Evolutionary conservation across 2,797 vertebrate genomes (phyloP).

Genomic region (Adelosebastes latens): DNA sequence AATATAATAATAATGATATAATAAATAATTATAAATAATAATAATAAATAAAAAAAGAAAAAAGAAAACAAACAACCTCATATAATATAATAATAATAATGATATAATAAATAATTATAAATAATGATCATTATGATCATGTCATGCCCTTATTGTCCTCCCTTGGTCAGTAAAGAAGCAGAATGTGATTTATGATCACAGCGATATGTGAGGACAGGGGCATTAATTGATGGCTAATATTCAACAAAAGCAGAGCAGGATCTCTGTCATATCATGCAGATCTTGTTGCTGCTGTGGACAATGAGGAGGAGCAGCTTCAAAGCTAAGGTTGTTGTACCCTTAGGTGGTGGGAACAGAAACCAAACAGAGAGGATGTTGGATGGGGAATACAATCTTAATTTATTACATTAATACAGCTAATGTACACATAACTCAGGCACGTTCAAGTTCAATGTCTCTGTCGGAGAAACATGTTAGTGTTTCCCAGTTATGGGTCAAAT

Average conservation of each 20-base stretch:
- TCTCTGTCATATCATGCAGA: slow-evolving; percentile 24
- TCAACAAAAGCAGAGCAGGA: neutral
- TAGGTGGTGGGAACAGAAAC: slow-evolving; percentile 17
- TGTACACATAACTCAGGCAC: neutral
- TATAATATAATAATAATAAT: no score
- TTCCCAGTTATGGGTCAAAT: neutral
- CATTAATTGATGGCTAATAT: neutral
- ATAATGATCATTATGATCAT: no score
- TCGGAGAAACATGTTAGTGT: neutral
- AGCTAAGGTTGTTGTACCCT: slow-evolving; percentile 5
- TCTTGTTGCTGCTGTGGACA: slow-evolving; percentile 46
- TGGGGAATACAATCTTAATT: neutral
- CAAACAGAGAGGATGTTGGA: neutral
- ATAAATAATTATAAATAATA: no score
- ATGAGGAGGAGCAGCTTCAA: slow-evolving; percentile 18
- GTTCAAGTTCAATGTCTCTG: neutral
- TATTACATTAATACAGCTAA: neutral
- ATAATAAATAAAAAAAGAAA: no score
- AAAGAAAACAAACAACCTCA: no score
- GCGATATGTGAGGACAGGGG: neutral
- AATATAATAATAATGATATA: no score
- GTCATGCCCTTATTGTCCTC: no score
- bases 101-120: no score
- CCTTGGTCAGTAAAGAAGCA: neutral
- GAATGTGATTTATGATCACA: neutral